Percentiles rank a stretch among this genome's conserved stretches.
Evolutionary conservation across 2,797 vertebrate genomes (phyloP).

Genomic region (Hyperoplus lanceolatus): DNA sequence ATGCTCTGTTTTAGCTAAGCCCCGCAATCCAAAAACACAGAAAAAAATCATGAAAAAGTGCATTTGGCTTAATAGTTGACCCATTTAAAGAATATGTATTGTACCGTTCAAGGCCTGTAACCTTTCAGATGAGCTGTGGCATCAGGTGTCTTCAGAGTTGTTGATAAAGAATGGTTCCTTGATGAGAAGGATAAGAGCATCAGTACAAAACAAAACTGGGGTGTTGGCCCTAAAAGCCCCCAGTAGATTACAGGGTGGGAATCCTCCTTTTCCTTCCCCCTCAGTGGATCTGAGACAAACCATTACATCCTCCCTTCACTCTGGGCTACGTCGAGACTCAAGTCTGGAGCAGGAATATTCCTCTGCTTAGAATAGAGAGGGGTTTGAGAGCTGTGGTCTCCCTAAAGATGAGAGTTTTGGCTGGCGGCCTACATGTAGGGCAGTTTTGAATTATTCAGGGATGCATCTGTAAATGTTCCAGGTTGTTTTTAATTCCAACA

Average conservation of each 20-base stretch:
- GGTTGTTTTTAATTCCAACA: conserved; percentile 79
- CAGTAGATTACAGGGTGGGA: conserved; percentile 78
- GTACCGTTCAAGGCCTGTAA: conserved; percentile 25
- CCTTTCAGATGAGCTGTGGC: conserved; percentile 51
- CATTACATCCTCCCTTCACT: conserved; percentile 64
- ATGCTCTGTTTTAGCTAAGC: no score
- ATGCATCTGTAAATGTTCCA: conserved; percentile 76
- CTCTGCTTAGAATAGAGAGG: conserved; percentile 58
- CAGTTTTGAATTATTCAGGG: conserved; percentile 80
- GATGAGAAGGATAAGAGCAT: conserved; percentile 59
- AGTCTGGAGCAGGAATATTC: conserved; percentile 65
- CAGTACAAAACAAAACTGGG: conserved; percentile 55
- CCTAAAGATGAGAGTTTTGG: conserved; percentile 73
- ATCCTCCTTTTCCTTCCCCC: conserved; percentile 60
- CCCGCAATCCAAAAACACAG: no score
- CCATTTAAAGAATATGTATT: conserved; percentile 17
- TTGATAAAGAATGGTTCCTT: conserved; percentile 40
- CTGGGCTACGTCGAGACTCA: conserved; percentile 29
- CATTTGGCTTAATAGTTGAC: no score
- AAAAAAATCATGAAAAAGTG: no score
- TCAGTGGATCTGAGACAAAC: conserved; percentile 63
- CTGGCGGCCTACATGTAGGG: conserved; percentile 77
- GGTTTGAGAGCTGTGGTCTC: conserved; percentile 75
- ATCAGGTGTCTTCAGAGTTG: conserved; percentile 43
- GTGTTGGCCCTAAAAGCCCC: conserved; percentile 66